A percentile compares a stretch with the other conserved stretches of the same genome.
These are phyloP conservation scores for Chlorops oryzae DNA, from an alignment of 1,140 invertebrate genomes.

Conservation along the genomic window DNA sequence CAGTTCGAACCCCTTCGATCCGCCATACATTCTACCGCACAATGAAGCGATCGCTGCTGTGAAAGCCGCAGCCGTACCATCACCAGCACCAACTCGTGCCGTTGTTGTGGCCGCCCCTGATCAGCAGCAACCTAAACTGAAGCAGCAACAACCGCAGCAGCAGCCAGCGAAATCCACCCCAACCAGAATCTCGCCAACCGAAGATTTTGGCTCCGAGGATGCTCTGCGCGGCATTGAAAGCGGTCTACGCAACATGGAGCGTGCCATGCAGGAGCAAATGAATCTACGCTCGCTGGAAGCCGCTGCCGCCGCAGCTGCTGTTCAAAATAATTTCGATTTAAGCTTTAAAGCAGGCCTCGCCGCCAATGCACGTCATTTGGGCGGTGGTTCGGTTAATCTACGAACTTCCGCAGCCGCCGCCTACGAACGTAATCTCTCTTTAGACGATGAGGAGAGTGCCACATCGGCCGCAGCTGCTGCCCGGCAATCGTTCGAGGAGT, in stretches of 20 bases:
- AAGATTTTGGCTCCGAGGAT: slow-evolving; percentile 46
- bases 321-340: slow-evolving; percentile 42
- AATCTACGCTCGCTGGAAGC: slow-evolving; percentile 41
- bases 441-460: slow-evolving; percentile 33
- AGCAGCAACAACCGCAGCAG: background rate
- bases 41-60: background rate
- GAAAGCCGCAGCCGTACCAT: slow-evolving; percentile 25
- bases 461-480: slow-evolving; percentile 25
- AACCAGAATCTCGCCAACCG: slow-evolving; percentile 31
- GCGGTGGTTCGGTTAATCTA: slow-evolving; percentile 26
- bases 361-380: slow-evolving; percentile 15
- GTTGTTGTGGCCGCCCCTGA: slow-evolving; percentile 33
- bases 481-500: slow-evolving; percentile 38
- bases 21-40: slow-evolving; percentile 31
- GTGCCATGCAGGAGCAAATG: slow-evolving; percentile 48
- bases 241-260: slow-evolving; percentile 45
- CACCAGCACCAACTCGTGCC: slow-evolving; percentile 37
- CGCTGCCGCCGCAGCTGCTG: slow-evolving; percentile 15
- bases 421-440: slow-evolving; percentile 37
- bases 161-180: slow-evolving; percentile 8
- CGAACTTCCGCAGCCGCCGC: slow-evolving; percentile 21
- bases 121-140: too few species aligned
- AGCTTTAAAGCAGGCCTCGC: slow-evolving; percentile 38
- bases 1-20: slow-evolving; percentile 41
- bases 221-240: slow-evolving; percentile 45